Percentiles rank a stretch among this genome's conserved stretches.
Conservation (phyloP, 2,888 invertebrate genomes). For the Caenorhabditis imperialis region DNA sequence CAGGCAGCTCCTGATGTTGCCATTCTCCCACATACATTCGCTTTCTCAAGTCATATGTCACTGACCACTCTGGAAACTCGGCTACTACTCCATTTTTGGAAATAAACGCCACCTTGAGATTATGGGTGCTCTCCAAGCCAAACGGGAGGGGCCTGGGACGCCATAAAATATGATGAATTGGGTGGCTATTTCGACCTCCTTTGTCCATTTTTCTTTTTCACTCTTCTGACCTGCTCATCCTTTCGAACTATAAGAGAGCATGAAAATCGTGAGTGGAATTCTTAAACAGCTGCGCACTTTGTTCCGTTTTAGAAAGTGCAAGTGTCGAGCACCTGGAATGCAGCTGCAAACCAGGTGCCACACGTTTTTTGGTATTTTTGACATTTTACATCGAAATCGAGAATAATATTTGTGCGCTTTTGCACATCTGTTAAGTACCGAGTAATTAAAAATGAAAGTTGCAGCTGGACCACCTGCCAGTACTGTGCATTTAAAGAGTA, state of each 20-base stretch:
- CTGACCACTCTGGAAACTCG: slow-evolving; percentile 9
- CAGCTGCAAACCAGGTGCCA: too few relatives aligned
- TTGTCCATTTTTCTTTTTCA: not conserved
- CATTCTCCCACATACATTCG: slow-evolving; percentile 32
- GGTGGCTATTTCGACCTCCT: slow-evolving; percentile 17
- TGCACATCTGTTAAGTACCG: too few relatives aligned
- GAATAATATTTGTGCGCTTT: too few relatives aligned
- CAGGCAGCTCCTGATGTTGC: slow-evolving; percentile 11
- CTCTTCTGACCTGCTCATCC: slow-evolving; percentile 29
- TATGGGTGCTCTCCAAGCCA: slow-evolving; percentile 26
- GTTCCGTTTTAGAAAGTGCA: too few relatives aligned
- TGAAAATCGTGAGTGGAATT: slow-evolving; percentile 3
- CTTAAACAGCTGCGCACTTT: too few relatives aligned
- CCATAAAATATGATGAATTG: slow-evolving; percentile 51
- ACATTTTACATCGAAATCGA: too few relatives aligned
- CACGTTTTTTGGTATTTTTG: too few relatives aligned
- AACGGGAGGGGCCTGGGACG: slow-evolving; percentile 16
- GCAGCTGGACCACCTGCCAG: slow-evolving; percentile 1
- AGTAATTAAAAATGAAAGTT: too few relatives aligned
- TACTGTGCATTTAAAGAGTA: too few relatives aligned
- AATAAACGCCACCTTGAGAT: slow-evolving; percentile 51
- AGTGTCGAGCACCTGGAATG: too few relatives aligned
- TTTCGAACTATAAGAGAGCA: slow-evolving; percentile 23
- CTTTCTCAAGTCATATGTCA: slow-evolving; percentile 40
- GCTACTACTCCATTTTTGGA: not conserved